These are phyloP conservation scores for Eristalis arbustorum DNA, from an alignment of 2,888 invertebrate genomes.

Conservation along the genomic window DNA sequence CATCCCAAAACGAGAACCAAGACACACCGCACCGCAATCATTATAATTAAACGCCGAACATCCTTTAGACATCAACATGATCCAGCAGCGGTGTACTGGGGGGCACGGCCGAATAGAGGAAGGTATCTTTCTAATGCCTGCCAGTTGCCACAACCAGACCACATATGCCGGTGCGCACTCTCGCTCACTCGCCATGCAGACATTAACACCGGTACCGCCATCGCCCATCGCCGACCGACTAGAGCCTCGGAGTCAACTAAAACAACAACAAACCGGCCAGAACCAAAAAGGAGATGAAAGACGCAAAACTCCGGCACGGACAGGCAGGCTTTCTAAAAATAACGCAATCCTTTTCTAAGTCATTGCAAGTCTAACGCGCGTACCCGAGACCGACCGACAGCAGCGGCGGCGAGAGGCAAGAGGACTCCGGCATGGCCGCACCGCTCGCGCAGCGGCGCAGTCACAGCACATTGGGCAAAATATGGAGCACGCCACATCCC, in stretches of 20 bases:
- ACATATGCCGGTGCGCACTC: slow-evolving; percentile 55
- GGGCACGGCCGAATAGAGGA: not conserved
- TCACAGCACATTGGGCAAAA: slow-evolving; percentile 45
- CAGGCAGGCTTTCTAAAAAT: slow-evolving; percentile 61
- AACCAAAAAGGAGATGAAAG: not conserved
- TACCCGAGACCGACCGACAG: slow-evolving; percentile 44
- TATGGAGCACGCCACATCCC: slow-evolving; percentile 68
- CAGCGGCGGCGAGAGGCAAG: not conserved
- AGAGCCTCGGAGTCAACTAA: not conserved
- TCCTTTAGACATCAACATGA: slow-evolving; percentile 51
- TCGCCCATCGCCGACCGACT: too few species aligned
- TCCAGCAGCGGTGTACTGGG: not conserved
- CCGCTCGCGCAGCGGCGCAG: not conserved
- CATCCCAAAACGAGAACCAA: slow-evolving; percentile 42
- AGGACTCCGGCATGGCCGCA: not conserved
- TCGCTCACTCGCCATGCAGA: not conserved
- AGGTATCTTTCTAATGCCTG: slow-evolving; percentile 43
- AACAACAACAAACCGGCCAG: not conserved
- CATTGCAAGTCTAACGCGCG: slow-evolving; percentile 63
- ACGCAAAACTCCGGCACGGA: not conserved
- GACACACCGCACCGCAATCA: slow-evolving; percentile 61
- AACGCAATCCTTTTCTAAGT: slow-evolving; percentile 69
- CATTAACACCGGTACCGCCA: slow-evolving; percentile 62
- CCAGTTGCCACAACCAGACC: slow-evolving; percentile 26
- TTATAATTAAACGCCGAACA: slow-evolving; percentile 66